These are phyloP conservation scores for Lasioglossum zephyrum DNA, from an alignment of 2,888 invertebrate genomes.

Conservation along the genomic window DNA sequence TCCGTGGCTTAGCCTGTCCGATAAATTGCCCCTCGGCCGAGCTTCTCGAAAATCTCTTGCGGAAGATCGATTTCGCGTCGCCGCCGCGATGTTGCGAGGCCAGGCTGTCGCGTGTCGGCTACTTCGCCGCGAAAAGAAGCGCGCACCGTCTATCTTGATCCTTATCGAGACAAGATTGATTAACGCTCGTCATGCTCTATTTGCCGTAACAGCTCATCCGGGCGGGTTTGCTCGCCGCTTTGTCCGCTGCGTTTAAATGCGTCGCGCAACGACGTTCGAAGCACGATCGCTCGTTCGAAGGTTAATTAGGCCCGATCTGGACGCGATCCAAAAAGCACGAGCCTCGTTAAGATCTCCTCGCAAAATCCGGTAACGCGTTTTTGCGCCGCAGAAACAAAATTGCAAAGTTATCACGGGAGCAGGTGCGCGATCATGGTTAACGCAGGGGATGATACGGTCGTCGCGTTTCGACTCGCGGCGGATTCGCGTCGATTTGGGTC, in stretches of 20 bases:
- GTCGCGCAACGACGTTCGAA: neutral
- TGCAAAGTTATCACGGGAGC: constrained; percentile 1
- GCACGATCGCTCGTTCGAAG: neutral
- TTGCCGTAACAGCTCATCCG: neutral
- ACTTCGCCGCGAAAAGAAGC: neutral
- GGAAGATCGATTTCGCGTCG: constrained; percentile 20
- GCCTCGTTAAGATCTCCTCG: constrained; percentile 28
- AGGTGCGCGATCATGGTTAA: constrained; percentile 21
- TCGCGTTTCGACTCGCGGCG: constrained; percentile 2
- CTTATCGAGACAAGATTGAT: constrained; percentile 24
- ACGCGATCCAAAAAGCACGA: constrained; percentile 3
- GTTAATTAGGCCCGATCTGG: constrained; percentile 25
- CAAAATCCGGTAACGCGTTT: constrained; percentile 24
- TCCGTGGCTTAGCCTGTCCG: neutral
- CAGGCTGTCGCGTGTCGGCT: constrained; percentile 26
- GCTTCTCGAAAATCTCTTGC: neutral
- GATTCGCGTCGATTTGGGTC: constrained; percentile 25
- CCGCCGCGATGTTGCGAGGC: neutral
- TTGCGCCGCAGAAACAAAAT: constrained; percentile 11
- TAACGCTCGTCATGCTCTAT: constrained; percentile 2
- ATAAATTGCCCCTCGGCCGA: constrained; percentile 45
- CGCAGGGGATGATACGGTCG: constrained; percentile 18
- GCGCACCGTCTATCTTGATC: constrained; percentile 20
- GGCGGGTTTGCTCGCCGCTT: neutral
- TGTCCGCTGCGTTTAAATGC: neutral